Evolutionary conservation across 2,888 invertebrate species (phyloP).

Genomic region (Oxytorus armatus): DNA sequence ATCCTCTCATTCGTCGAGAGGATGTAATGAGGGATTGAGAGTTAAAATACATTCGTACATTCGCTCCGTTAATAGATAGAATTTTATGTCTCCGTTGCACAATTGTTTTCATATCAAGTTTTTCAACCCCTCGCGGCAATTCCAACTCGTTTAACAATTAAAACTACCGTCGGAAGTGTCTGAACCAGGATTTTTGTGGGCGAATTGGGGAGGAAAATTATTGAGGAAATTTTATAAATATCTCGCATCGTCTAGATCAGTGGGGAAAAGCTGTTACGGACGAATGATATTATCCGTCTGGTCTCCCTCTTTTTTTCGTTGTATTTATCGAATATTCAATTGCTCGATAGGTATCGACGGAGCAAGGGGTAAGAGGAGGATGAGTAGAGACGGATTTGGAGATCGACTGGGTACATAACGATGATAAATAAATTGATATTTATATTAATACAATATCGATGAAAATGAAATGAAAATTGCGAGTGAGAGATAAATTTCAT

Average conservation of each 20-base stretch:
- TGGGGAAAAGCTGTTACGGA: too few relatives aligned
- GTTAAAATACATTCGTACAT: slow-evolving; percentile 23
- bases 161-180: too few relatives aligned
- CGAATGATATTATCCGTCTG: too few relatives aligned
- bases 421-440: neutral
- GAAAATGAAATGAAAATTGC: slow-evolving; percentile 5
- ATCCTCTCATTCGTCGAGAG: slow-evolving; percentile 29
- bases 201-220: too few relatives aligned
- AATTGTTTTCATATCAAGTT: neutral
- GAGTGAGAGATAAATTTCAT: slow-evolving; percentile 26
- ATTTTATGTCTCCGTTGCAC: neutral
- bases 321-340: neutral
- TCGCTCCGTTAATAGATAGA: neutral
- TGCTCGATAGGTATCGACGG: too few relatives aligned
- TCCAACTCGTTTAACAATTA: too few relatives aligned
- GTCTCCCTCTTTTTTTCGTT: neutral
- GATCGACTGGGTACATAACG: neutral
- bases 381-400: too few relatives aligned
- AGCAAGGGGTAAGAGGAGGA: too few relatives aligned
- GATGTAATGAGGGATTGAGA: neutral
- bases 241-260: too few relatives aligned
- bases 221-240: too few relatives aligned
- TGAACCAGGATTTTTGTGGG: too few relatives aligned
- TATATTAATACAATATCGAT: neutral
- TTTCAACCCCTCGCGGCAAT: neutral